Evolutionary conservation across 2,888 invertebrate species (phyloP), one percentile per base, ranked within the genome.

Genomic region (Drosophila hamatofila): DNA sequence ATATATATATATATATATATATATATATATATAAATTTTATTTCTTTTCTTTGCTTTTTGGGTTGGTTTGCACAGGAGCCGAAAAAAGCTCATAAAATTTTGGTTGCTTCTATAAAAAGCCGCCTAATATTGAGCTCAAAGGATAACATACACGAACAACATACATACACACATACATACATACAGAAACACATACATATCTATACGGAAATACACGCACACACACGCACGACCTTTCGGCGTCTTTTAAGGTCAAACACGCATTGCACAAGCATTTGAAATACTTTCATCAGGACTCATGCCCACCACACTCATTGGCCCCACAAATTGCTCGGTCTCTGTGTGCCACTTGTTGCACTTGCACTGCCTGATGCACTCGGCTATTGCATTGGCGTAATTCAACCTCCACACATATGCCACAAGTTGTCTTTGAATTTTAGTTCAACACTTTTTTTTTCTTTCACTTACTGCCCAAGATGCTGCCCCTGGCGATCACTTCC

Each of bases 401-500:
- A 18, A 21, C 2, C 18, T 16, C 1, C 5, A 44, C 35, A 35
- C 54, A 62, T 62, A 65, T 18, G 27, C 23, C 1, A 44, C 35
- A 39, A 25, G 37, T 41, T 55, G 18, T 16, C 27, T 39, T 25
- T 37, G 41, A 35, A 39, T 21, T 30, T 41, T 12, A n/a, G 8
- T 35, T 12, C 18, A 37, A 5, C 30, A 35, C 23, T 54, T 4
- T 25, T 23, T 7, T 3, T 9, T 25, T 37, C 1, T 5, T 6
- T 27, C 74, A 94, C 95, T 94, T 92, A 95, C 95, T 93, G 91
- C 94, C 94, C 78, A 95, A 93, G 82, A 94, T 83, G 90, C 94
- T 94, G 92, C 95, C 95, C 88, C 90, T 94, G 1, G 94, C 94
- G 39, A 94, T 94, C 78, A 94, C 94, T 83, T 94, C 94, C 93